A percentile compares a stretch with the other conserved stretches of the same genome.
These are phyloP conservation scores for Stenotaenia linearis DNA, from an alignment of 2,888 invertebrate species.

Conservation along the genomic window DNA sequence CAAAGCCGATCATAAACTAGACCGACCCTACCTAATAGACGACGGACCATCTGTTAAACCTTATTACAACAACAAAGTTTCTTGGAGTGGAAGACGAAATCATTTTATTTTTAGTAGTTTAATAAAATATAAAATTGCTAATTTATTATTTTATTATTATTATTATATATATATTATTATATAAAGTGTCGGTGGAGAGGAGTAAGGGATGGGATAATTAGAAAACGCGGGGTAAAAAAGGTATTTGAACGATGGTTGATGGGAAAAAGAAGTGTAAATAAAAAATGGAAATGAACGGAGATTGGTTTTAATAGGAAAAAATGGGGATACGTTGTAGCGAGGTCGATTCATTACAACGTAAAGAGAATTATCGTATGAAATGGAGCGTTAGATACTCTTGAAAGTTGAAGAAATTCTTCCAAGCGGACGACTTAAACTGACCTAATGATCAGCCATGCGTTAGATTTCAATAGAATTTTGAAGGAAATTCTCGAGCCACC, in stretches of 20 bases:
- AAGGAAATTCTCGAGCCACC: slow-evolving; percentile 24
- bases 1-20: slow-evolving; percentile 28
- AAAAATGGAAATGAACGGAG: slow-evolving; percentile 11
- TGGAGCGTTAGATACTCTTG: slow-evolving; percentile 19
- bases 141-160: neutral
- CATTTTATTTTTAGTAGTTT: neutral
- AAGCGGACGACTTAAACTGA: slow-evolving; percentile 26
- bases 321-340: neutral
- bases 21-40: slow-evolving; percentile 7
- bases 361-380: slow-evolving; percentile 26
- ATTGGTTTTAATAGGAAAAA: slow-evolving; percentile 11
- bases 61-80: neutral
- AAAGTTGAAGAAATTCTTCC: slow-evolving; percentile 26
- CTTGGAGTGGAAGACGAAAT: neutral
- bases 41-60: slow-evolving; percentile 24
- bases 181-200: neutral
- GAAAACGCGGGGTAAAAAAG: neutral
- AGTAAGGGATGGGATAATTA: neutral
- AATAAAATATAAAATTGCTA: no score
- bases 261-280: neutral
- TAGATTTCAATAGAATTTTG: slow-evolving; percentile 26
- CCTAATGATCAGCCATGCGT: slow-evolving; percentile 26
- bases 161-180: neutral
- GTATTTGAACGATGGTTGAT: neutral
- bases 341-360: slow-evolving; percentile 19